Evolutionary conservation across 2,113 vertebrate genomes (phyloP), one percentile per base, ranked within the genome.

Genomic region (Megaleporinus macrocephalus): DNA sequence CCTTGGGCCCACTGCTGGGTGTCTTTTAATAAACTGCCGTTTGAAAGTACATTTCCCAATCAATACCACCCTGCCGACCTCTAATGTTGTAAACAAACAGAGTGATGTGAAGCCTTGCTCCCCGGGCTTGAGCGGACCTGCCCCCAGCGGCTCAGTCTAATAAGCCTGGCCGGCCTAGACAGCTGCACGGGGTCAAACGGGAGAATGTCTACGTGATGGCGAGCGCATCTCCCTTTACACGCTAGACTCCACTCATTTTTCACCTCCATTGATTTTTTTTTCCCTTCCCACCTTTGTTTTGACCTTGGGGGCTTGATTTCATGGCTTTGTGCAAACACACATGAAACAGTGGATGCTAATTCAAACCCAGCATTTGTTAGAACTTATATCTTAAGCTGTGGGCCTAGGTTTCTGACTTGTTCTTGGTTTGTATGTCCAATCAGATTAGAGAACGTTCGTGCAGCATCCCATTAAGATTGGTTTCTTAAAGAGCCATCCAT

Each of bases 11-110:
- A 33, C 41, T 70, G 6, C 76, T 81, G 24, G 51, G 59, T 29
- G 71, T 57, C 62, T 81, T 85, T 81, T 81, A 85, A 76, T 80
- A 83, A 86, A 86, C 24, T 47, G 36, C 80, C 75, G 49, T 77
- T 73, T 63, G 36, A 51, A 74, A 77, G 68, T 76, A 62, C 70
- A 72, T 86, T 83, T 86, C 75, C 62, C 73, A 83, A 70, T 80
- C 72, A 63, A 66, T 83, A 76, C 49, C 69, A 62, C 84, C 36
- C 47, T 44, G 72, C 65, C 36, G 77, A 83, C 80, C 57, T 78
- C 71, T 79, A 79, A 62, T 79, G 80, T 83, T 83, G 74, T 77
- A 78, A 79, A 79, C 76, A 65, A 85, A 79, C 76, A 22, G 18
- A 44, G 76, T 82, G 70, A 85, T 61, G 76, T 85, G 73, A 79